Conservation (phyloP, 2,113 vertebrate genomes). For the Salvelinus sp. region DNA sequence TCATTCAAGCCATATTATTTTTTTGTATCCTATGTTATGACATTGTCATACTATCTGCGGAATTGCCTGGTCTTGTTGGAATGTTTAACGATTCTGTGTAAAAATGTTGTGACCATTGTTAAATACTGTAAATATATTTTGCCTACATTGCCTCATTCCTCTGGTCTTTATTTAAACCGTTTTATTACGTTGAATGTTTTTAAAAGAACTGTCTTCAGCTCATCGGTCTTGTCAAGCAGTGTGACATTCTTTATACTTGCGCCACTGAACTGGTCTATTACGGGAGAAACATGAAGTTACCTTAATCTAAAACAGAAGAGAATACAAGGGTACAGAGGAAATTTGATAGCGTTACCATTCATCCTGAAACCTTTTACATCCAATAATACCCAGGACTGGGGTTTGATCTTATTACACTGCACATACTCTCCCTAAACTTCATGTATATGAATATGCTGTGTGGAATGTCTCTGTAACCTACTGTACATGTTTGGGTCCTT, state of each 20-base stretch:
- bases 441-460: not conserved
- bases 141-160: not conserved
- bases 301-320: not conserved
- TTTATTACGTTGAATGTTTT: not conserved
- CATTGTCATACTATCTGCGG: constrained; percentile 3
- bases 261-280: not conserved
- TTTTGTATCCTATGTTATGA: constrained; percentile 20
- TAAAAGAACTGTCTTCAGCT: not conserved
- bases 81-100: constrained; percentile 28
- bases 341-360: not conserved
- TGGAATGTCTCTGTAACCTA: not conserved
- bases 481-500: not conserved
- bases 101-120: constrained; percentile 37
- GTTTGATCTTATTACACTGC: not conserved
- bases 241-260: not conserved
- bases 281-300: not conserved
- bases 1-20: constrained; percentile 63
- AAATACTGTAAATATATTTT: constrained; percentile 62
- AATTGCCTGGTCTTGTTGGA: constrained; percentile 29
- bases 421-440: not conserved
- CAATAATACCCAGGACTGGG: not conserved
- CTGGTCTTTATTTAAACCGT: constrained; percentile 20
- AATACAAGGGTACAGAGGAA: not conserved
- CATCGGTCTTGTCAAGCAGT: not conserved
- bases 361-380: not conserved